Percentiles rank a stretch among this genome's conserved stretches.
These are phyloP conservation scores for Pseudorhiza aurosa DNA, from an alignment of 30 jellyfish, hydroid and myxozoan genomes.

Conservation along the genomic window DNA sequence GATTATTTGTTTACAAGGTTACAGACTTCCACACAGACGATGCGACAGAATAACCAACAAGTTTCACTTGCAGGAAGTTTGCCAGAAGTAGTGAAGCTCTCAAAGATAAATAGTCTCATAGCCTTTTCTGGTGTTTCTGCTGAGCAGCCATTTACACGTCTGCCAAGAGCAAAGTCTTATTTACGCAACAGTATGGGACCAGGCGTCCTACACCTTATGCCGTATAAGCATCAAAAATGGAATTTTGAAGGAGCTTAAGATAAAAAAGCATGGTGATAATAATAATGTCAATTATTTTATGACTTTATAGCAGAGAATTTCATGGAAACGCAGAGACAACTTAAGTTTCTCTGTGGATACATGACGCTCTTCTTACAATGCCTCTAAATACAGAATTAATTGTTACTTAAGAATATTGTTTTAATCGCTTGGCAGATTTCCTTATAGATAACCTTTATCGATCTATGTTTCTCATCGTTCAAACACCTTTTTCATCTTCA, in stretches of 20 bases:
- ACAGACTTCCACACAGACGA: constrained; percentile 12
- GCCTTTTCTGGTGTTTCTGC: constrained; percentile 45
- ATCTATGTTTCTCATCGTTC: too few species aligned
- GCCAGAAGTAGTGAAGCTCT: constrained; percentile 27
- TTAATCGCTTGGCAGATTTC: too few species aligned
- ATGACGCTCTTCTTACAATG: neutral
- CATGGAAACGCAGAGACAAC: constrained; percentile 32
- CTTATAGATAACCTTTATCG: too few species aligned
- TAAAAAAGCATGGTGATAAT: neutral
- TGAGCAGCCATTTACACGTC: constrained; percentile 54
- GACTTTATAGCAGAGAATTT: constrained; percentile 16
- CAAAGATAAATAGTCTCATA: constrained; percentile 15
- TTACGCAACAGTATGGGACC: constrained; percentile 52
- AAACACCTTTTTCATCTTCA: too few species aligned
- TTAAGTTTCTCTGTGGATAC: constrained; percentile 20
- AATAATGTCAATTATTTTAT: too few species aligned
- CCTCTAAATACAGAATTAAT: neutral
- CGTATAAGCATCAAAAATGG: constrained; percentile 35
- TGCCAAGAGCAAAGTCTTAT: constrained; percentile 44
- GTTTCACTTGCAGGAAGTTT: too few species aligned
- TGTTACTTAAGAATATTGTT: too few species aligned
- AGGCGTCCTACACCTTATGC: constrained; percentile 48
- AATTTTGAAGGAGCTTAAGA: constrained; percentile 13
- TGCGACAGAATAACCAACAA: constrained; percentile 2
- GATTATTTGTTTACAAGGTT: constrained; percentile 20